Evolutionary conservation across 1,140 invertebrate species (phyloP), one percentile per base, ranked within the genome.

Genomic region (Drosophila oshimai): DNA sequence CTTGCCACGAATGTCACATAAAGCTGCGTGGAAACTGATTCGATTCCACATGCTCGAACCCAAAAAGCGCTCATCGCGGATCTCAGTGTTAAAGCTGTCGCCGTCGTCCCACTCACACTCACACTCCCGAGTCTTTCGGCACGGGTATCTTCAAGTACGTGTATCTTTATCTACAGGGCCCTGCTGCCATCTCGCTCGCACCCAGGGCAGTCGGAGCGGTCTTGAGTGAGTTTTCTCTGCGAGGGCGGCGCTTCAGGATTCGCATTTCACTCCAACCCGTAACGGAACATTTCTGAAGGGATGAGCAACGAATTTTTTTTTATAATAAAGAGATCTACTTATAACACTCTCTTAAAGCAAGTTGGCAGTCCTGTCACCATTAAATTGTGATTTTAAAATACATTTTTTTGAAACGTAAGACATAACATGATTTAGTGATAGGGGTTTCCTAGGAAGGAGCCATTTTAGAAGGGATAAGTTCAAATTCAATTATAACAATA

Each of bases 21-120:
- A 86, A 86, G 77, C 83, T 86, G 80, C 61, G 74, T 84, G 74
- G 70, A 60, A 75, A 80, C 71, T 86, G 75, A 86, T 70, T 64
- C 60, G 67, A 60, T 49, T 53, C 62, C 44, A 39, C n/a, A n/a
- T n/a, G n/a, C n/a, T 28, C 39, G 18, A 47, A 41, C 24, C 12
- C 39, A 4, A 34, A 80, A 79, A 79, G 70, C 70, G 53, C 57
- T 69, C 69, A 33, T 73, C 31, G 69, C 37, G 60, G 24, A 18
- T 58, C 28, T 46, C 29, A 29, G 29, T 28, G 15, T 29, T 47
- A 73, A 73, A 72, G 69, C 69, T 72, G 28, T 84, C 53, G 76
- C 50, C 75, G 50, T 64, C 76, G 61, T 64, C 57, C 54, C 44
- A 17, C 18, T 49, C 53, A 4, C 20, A 24, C 20, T 15, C 15